These are phyloP conservation scores for Drosophila simulans DNA, from an alignment of 1,140 invertebrate species.

Conservation along the genomic window DNA sequence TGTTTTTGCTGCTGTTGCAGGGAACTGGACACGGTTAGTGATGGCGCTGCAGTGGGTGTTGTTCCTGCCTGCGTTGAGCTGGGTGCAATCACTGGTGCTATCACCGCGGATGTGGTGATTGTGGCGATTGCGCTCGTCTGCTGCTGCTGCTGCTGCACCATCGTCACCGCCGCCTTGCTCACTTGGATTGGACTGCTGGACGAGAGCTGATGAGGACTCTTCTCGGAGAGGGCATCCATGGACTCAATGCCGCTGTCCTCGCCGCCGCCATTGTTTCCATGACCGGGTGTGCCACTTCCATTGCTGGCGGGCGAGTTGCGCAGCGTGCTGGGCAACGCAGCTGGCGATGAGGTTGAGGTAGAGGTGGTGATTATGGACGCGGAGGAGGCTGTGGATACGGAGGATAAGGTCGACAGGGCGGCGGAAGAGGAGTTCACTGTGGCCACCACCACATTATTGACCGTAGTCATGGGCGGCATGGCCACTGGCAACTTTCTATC, in stretches of 20 bases:
- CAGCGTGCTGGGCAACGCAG: constrained; percentile 71
- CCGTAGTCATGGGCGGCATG: constrained; percentile 14
- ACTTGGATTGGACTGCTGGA: constrained; percentile 84
- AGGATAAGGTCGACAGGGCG: constrained; percentile 19
- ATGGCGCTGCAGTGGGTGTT: constrained; percentile 8
- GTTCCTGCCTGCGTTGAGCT: constrained; percentile 14
- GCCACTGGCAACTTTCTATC: constrained; percentile 59
- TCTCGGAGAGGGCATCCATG: constrained; percentile 96
- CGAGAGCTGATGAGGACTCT: constrained; percentile 93
- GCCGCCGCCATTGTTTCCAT: constrained; percentile 86
- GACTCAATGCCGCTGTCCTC: constrained; percentile 97
- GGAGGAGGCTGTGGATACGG: constrained; percentile 14
- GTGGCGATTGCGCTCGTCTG: background rate
- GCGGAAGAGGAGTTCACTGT: constrained; percentile 12
- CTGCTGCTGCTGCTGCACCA: constrained; percentile 10
- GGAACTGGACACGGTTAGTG: constrained; percentile 69
- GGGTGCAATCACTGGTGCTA: constrained; percentile 4
- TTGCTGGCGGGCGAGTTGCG: constrained; percentile 85
- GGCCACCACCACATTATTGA: constrained; percentile 39
- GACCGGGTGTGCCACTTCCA: constrained; percentile 74
- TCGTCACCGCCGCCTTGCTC: constrained; percentile 45
- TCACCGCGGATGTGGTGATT: constrained; percentile 5
- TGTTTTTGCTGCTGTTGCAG: constrained; percentile 72
- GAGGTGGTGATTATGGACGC: constrained; percentile 30
- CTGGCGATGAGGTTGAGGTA: constrained; percentile 44